Conservation (phyloP, 2,797 vertebrate genomes). For the Gymnothorax reevesii region DNA sequence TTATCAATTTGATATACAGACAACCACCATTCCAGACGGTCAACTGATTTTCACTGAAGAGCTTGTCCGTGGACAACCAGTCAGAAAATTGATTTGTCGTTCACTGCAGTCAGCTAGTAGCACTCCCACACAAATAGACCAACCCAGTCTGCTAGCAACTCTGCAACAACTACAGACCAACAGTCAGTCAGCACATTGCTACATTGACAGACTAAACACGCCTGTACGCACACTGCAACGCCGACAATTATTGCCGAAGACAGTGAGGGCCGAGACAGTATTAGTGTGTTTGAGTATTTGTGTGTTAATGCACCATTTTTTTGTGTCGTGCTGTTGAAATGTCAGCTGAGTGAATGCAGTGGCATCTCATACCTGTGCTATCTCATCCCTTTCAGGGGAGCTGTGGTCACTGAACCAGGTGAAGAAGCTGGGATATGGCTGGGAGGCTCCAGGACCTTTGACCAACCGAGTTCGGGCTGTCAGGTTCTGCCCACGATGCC, state of each 20-base stretch:
- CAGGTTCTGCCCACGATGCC: constrained; percentile 88
- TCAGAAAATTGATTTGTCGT: no score
- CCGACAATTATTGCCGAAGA: background rate
- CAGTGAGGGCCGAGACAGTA: background rate
- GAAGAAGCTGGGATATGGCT: constrained; percentile 76
- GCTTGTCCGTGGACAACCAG: no score
- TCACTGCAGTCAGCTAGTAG: no score
- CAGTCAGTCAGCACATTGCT: background rate
- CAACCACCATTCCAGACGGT: no score
- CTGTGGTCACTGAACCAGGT: constrained; percentile 90
- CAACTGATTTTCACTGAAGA: no score
- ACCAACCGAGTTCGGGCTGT: constrained; percentile 67
- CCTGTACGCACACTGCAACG: background rate
- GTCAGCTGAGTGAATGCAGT: background rate
- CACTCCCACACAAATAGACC: background rate
- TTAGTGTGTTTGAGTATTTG: background rate
- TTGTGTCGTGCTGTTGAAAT: background rate
- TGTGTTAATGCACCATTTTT: background rate
- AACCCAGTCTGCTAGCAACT: background rate
- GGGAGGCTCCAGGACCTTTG: constrained; percentile 44
- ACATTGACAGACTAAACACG: background rate
- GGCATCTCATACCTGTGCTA: constrained; percentile 77
- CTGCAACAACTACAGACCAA: background rate
- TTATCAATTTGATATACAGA: no score
- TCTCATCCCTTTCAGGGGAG: constrained; percentile 83